These are phyloP conservation scores for Acyrthosiphon pisum DNA, from an alignment of 1,140 invertebrate genomes.

Conservation along the genomic window DNA sequence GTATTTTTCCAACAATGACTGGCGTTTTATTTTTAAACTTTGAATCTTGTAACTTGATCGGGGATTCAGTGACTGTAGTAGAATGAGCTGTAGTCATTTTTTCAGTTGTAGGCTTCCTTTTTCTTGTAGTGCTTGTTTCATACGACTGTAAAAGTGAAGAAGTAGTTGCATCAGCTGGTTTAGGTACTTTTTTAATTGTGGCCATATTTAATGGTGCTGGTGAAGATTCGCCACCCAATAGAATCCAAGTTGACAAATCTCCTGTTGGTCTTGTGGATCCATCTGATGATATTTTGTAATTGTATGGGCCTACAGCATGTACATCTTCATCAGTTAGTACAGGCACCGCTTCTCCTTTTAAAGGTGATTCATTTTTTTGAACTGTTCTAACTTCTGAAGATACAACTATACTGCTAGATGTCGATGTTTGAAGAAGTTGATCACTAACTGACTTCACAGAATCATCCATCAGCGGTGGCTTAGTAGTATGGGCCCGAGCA, in stretches of 20 bases:
- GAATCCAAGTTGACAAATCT: conserved; percentile 69
- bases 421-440: conserved; percentile 64
- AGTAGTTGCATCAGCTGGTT: conserved; percentile 43
- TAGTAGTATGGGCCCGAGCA: conserved; percentile 58
- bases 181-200: conserved; percentile 61
- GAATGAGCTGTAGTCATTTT: conserved; percentile 44
- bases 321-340: conserved; percentile 64
- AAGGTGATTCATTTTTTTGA: conserved; percentile 66
- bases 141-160: conserved; percentile 11
- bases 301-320: conserved; percentile 61
- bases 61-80: conserved; percentile 31
- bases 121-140: conserved; percentile 48
- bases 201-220: conserved; percentile 63
- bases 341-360: conserved; percentile 68
- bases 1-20: conserved; percentile 61
- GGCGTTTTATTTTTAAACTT: conserved; percentile 62
- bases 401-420: conserved; percentile 62
- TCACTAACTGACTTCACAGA: conserved; percentile 68
- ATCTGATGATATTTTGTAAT: conserved; percentile 63
- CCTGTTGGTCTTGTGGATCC: conserved; percentile 60
- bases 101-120: conserved; percentile 41
- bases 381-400: conserved; percentile 69
- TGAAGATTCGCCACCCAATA: conserved; percentile 69
- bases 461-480: conserved; percentile 62
- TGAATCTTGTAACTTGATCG: conserved; percentile 60